Evolutionary conservation across 2,888 invertebrate species (phyloP).

Genomic region (Leistus spinibarbis): DNA sequence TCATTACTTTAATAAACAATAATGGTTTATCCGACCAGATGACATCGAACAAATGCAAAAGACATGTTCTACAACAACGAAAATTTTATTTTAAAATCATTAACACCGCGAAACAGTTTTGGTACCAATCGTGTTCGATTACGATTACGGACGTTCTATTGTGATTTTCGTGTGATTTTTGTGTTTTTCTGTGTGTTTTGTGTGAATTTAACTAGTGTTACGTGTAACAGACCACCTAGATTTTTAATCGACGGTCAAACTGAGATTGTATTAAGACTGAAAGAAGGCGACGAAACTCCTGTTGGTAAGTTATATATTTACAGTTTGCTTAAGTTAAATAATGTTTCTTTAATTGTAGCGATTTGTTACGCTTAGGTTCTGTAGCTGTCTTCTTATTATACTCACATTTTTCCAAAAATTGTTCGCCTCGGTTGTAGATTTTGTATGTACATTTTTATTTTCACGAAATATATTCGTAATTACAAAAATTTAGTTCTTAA

Average conservation of each 20-base stretch:
- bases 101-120: background rate
- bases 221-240: slow-evolving; percentile 80
- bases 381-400: no score
- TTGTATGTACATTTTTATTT: no score
- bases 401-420: no score
- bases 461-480: no score
- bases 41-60: background rate
- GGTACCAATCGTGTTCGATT: background rate
- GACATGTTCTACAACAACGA: slow-evolving; percentile 26
- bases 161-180: background rate
- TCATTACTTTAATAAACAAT: no score
- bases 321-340: background rate
- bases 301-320: slow-evolving; percentile 68
- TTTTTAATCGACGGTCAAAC: slow-evolving; percentile 88
- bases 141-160: background rate
- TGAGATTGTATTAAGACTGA: slow-evolving; percentile 87
- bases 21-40: background rate
- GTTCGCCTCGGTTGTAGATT: no score
- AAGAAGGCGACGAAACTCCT: slow-evolving; percentile 86
- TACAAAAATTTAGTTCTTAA: no score
- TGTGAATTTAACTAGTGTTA: slow-evolving; percentile 40
- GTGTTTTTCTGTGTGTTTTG: background rate
- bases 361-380: no score
- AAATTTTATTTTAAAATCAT: slow-evolving; percentile 7
- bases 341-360: background rate